These are phyloP conservation scores for Lampris megalopsis DNA, from an alignment of 2,113 vertebrate genomes.

Conservation along the genomic window DNA sequence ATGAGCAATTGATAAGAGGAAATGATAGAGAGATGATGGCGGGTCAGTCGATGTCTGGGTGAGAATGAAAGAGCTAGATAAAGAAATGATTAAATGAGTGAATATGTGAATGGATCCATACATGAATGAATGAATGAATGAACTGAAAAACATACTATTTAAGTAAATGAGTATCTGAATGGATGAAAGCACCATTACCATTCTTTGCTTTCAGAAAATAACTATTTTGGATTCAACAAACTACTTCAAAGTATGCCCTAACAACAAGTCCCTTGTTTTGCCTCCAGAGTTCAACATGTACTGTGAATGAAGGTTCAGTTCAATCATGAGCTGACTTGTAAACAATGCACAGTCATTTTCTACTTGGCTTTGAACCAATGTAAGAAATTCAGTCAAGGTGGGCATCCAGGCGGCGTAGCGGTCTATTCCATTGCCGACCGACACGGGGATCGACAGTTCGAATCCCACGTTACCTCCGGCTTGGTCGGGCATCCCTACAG, in stretches of 20 bases:
- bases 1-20: not conserved
- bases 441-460: no score
- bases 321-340: not conserved
- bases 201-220: not conserved
- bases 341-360: no score
- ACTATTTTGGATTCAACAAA: not conserved
- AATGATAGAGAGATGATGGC: not conserved
- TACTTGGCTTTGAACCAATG: not conserved
- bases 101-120: not conserved
- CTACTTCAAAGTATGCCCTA: no score
- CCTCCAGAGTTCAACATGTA: not conserved
- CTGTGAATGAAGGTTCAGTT: not conserved
- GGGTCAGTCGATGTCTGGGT: not conserved
- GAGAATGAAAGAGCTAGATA: slow-evolving; percentile 18
- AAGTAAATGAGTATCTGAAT: not conserved
- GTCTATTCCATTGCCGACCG: no score
- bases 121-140: not conserved
- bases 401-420: no score
- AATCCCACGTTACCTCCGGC: no score
- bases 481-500: no score
- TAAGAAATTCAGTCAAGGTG: not conserved
- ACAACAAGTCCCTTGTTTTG: no score
- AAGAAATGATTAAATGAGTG: not conserved
- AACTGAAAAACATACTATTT: not conserved
- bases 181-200: not conserved